phyloP scores from a whole-genome alignment of 64 coral and sea anemone genomes.

The Acropora tenuis region DNA sequence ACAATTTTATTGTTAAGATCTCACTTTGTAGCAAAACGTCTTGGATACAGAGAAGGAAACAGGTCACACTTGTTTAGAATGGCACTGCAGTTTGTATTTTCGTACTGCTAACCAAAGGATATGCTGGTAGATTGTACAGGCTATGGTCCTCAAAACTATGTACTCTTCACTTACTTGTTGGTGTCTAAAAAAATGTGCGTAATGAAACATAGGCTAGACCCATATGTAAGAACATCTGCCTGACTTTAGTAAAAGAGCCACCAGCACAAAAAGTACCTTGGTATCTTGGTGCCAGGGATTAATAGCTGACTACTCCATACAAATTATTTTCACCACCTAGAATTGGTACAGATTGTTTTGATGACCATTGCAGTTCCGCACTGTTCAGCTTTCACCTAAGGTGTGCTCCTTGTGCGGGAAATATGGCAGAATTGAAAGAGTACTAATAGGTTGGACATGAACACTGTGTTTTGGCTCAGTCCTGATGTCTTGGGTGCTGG shows the following conservation, averaged over 20 bases:
- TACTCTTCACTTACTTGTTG: slow-evolving; percentile 14
- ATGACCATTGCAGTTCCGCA: slow-evolving; percentile 13
- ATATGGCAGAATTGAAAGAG: slow-evolving; percentile 54
- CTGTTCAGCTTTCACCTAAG: neutral
- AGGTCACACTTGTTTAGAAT: no score
- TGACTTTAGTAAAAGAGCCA: slow-evolving; percentile 33
- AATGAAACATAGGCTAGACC: slow-evolving; percentile 50
- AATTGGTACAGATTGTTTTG: slow-evolving; percentile 40
- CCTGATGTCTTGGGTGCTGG: neutral
- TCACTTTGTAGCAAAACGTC: no score
- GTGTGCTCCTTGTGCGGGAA: neutral
- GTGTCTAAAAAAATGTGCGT: slow-evolving; percentile 60
- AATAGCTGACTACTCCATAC: slow-evolving; percentile 61
- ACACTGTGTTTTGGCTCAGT: slow-evolving; percentile 57
- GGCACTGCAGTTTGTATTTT: no score
- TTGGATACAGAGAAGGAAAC: no score
- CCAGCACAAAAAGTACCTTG: neutral
- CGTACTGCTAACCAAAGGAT: no score
- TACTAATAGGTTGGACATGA: slow-evolving; percentile 57
- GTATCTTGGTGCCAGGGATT: slow-evolving; percentile 39
- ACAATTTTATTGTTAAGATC: no score
- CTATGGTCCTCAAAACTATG: neutral
- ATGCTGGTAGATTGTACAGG: no score
- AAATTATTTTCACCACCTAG: slow-evolving; percentile 23
- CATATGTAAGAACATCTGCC: slow-evolving; percentile 57